Evolutionary conservation across 2,113 vertebrate genomes (phyloP).

Genomic region (Synodontis membranacea): DNA sequence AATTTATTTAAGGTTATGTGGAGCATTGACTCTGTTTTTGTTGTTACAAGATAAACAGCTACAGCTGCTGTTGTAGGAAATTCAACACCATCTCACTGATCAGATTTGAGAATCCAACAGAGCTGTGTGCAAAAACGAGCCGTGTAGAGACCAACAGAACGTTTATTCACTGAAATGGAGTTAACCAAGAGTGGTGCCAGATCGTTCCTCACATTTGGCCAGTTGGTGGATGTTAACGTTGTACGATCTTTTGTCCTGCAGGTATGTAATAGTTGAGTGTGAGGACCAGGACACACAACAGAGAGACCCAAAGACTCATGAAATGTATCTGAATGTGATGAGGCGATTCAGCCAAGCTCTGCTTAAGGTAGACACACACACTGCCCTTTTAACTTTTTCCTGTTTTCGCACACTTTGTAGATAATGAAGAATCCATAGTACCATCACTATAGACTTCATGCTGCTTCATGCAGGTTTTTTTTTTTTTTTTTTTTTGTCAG

Average conservation of each 20-base stretch:
- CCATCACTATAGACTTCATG: not conserved
- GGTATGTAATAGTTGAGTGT: conserved; percentile 98
- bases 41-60: not conserved
- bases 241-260: conserved; percentile 57
- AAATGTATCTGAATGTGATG: conserved; percentile 99
- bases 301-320: conserved; percentile 93
- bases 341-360: conserved; percentile 95
- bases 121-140: not conserved
- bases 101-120: not conserved
- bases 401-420: not conserved
- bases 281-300: conserved; percentile 97
- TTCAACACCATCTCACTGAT: not conserved
- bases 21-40: not conserved
- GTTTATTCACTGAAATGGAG: not conserved
- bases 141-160: not conserved
- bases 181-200: not conserved
- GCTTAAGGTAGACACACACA: conserved; percentile 80
- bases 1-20: not conserved
- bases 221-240: not conserved
- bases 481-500: not conserved
- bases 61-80: not conserved
- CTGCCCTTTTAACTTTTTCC: not conserved
- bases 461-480: not conserved
- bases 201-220: not conserved
- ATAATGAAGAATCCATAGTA: not conserved